Evolutionary conservation across 2,888 invertebrate species (phyloP).

Genomic region (Pseudolycoriella hygida): DNA sequence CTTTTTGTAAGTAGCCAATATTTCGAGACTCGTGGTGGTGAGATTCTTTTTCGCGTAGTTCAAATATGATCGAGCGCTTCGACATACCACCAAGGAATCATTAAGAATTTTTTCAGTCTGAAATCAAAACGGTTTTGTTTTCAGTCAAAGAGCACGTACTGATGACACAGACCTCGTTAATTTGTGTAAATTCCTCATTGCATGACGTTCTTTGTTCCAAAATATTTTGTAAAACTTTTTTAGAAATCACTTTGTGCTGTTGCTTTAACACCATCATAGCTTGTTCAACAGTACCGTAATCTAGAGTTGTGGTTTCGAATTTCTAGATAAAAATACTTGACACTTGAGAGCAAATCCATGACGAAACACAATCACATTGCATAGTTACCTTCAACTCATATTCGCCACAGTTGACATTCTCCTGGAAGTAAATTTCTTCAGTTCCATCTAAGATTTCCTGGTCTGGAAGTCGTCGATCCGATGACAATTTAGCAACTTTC

Average conservation of each 20-base stretch:
- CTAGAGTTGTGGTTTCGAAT: slow-evolving; percentile 21
- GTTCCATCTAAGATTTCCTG: slow-evolving; percentile 28
- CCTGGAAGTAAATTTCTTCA: slow-evolving; percentile 22
- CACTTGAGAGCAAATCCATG: neutral
- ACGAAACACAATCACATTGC: slow-evolving; percentile 13
- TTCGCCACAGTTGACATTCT: slow-evolving; percentile 21
- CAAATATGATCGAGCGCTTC: slow-evolving; percentile 51
- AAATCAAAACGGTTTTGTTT: too few species aligned
- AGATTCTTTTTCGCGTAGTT: slow-evolving; percentile 63
- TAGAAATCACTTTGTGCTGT: slow-evolving; percentile 58
- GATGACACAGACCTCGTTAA: too few species aligned
- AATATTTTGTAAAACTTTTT: slow-evolving; percentile 83
- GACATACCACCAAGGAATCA: slow-evolving; percentile 51
- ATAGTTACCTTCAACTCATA: slow-evolving; percentile 26
- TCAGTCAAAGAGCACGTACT: too few species aligned
- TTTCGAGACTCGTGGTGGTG: slow-evolving; percentile 68
- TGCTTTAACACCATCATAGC: slow-evolving; percentile 22
- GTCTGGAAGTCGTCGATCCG: slow-evolving; percentile 20
- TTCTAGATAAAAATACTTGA: slow-evolving; percentile 1
- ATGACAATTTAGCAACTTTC: neutral
- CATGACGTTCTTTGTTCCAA: slow-evolving; percentile 80
- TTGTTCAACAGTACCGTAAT: slow-evolving; percentile 21
- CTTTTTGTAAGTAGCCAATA: slow-evolving; percentile 81
- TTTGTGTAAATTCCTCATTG: slow-evolving; percentile 64
- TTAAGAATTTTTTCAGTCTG: slow-evolving; percentile 47